These are phyloP conservation scores for Cettia cetti DNA, from an alignment of 2,113 vertebrate species.

Conservation along the genomic window DNA sequence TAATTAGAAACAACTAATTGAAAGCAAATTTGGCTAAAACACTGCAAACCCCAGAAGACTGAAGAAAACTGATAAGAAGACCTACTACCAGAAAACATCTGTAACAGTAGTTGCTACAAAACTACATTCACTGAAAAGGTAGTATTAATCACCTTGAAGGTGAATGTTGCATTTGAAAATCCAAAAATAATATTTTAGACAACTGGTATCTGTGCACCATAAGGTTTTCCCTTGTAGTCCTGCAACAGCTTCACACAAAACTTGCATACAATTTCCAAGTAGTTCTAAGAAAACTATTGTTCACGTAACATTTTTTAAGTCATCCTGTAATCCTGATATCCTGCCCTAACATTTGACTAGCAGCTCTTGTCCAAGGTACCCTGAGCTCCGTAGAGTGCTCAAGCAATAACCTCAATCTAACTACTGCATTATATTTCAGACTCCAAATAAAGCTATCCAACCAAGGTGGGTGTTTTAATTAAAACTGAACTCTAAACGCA, in stretches of 20 bases:
- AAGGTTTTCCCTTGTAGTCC: background rate
- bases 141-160: background rate
- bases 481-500: background rate
- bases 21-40: background rate
- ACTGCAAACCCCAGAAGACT: background rate
- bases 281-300: background rate
- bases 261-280: background rate
- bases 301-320: background rate
- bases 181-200: background rate
- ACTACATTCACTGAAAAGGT: background rate
- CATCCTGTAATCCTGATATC: background rate
- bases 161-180: background rate
- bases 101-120: background rate
- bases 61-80: background rate
- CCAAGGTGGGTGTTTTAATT: background rate
- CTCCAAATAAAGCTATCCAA: no score
- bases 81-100: background rate
- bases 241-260: background rate
- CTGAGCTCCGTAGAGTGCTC: background rate
- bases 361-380: constrained; percentile 53
- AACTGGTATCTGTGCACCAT: rapidly evolving
- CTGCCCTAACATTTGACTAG: background rate
- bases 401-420: background rate
- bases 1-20: background rate
- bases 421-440: background rate